phyloP scores from a whole-genome alignment of 2,888 invertebrate species.

The Andrena praecox region DNA sequence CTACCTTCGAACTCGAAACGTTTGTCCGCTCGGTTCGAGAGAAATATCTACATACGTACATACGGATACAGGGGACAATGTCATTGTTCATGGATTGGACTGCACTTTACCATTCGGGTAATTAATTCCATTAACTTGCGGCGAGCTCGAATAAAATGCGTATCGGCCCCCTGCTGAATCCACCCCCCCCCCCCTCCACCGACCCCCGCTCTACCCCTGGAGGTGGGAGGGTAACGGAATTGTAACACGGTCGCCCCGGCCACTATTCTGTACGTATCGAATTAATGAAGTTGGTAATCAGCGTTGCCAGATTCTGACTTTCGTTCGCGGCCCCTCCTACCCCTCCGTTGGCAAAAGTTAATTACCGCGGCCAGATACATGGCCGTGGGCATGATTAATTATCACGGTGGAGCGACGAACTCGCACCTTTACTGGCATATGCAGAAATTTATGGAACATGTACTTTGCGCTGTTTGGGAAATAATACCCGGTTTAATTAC shows the following conservation, averaged over 20 bases:
- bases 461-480: conserved; percentile 59
- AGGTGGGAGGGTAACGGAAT: conserved; percentile 35
- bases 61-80: conserved; percentile 25
- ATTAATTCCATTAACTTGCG: conserved; percentile 67
- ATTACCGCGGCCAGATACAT: conserved; percentile 65
- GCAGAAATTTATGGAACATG: conserved; percentile 64
- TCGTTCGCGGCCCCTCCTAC: conserved; percentile 34
- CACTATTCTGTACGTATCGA: conserved; percentile 58
- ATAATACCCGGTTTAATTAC: conserved; percentile 66
- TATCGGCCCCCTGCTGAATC: conserved; percentile 10
- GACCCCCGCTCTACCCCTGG: neutral
- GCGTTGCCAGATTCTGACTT: conserved; percentile 67
- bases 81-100: conserved; percentile 54
- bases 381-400: conserved; percentile 65
- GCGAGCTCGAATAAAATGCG: conserved; percentile 55
- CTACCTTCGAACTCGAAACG: neutral
- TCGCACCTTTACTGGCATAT: conserved; percentile 64
- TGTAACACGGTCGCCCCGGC: conserved; percentile 49
- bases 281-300: conserved; percentile 70
- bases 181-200: neutral
- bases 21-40: neutral
- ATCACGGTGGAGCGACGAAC: conserved; percentile 59
- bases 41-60: neutral
- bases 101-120: conserved; percentile 55
- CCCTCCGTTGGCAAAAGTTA: conserved; percentile 57